Evolutionary conservation across 1,140 invertebrate species (phyloP).

Genomic region (Drosophila repleta): DNA sequence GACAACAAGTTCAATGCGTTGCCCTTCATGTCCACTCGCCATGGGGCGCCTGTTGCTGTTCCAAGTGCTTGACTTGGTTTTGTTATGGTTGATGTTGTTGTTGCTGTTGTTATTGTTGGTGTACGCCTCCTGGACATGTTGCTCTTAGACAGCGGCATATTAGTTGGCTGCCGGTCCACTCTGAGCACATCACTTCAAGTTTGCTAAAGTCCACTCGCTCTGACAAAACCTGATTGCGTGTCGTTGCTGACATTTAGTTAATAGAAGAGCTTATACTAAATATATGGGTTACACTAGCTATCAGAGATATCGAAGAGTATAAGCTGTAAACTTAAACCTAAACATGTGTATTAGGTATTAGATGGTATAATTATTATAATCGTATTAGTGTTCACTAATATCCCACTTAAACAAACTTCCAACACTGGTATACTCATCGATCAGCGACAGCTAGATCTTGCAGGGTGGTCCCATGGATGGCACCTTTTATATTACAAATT

Average conservation of each 20-base stretch:
- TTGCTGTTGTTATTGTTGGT: slow-evolving; percentile 5
- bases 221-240: slow-evolving; percentile 1
- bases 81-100: slow-evolving; percentile 22
- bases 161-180: slow-evolving; percentile 30
- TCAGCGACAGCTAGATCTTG: too few relatives aligned
- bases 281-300: too few relatives aligned
- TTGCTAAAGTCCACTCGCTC: slow-evolving; percentile 5
- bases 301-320: too few relatives aligned
- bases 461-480: too few relatives aligned
- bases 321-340: too few relatives aligned
- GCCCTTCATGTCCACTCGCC: slow-evolving; percentile 33
- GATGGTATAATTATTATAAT: too few relatives aligned
- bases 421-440: too few relatives aligned
- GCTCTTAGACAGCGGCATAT: slow-evolving; percentile 26
- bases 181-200: slow-evolving; percentile 17
- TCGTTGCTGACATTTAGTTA: background rate
- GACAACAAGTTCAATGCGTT: slow-evolving; percentile 60
- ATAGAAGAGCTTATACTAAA: background rate
- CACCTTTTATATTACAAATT: slow-evolving; percentile 8
- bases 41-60: slow-evolving; percentile 44
- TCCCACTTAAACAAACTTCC: too few relatives aligned
- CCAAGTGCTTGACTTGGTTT: slow-evolving; percentile 31
- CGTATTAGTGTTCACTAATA: too few relatives aligned
- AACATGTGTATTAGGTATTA: too few relatives aligned
- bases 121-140: slow-evolving; percentile 14